Conservation (phyloP, 2,113 vertebrate genomes). For the Brachypodius melanocephalos region DNA sequence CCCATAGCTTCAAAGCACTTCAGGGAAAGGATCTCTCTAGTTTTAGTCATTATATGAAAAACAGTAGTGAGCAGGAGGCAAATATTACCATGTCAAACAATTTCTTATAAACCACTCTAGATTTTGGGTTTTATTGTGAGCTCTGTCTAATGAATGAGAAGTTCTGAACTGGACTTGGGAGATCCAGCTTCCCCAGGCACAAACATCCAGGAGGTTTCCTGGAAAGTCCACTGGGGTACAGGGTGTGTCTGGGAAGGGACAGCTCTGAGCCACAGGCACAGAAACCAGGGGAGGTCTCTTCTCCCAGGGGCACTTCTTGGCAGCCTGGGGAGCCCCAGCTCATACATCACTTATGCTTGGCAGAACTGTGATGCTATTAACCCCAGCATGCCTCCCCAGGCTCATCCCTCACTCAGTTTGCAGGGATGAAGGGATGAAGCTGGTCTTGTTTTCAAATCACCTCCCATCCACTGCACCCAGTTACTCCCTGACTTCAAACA, state of each 20-base stretch:
- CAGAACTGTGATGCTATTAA: neutral
- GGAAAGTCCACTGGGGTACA: rapidly evolving
- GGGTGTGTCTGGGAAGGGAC: neutral
- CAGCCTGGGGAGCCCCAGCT: neutral
- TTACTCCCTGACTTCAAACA: neutral
- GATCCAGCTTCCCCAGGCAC: neutral
- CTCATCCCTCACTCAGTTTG: rapidly evolving
- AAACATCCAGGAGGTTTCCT: neutral
- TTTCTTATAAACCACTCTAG: neutral
- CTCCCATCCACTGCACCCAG: neutral
- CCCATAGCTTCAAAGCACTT: neutral
- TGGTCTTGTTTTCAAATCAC: neutral
- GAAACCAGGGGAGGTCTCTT: neutral
- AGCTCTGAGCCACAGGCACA: neutral
- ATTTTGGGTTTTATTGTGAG: no score
- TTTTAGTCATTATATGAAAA: neutral
- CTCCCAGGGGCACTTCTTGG: neutral
- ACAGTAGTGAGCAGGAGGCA: neutral
- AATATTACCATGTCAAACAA: neutral
- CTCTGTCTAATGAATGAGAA: neutral
- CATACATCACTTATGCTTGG: neutral
- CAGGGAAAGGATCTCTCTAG: neutral
- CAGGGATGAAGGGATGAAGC: neutral
- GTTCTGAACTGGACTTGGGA: neutral
- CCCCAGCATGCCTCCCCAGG: neutral